A percentile compares a stretch with the other conserved stretches of the same genome.
Evolutionary conservation across 2,113 vertebrate species (phyloP).

Genomic region (Cavia aperea): DNA sequence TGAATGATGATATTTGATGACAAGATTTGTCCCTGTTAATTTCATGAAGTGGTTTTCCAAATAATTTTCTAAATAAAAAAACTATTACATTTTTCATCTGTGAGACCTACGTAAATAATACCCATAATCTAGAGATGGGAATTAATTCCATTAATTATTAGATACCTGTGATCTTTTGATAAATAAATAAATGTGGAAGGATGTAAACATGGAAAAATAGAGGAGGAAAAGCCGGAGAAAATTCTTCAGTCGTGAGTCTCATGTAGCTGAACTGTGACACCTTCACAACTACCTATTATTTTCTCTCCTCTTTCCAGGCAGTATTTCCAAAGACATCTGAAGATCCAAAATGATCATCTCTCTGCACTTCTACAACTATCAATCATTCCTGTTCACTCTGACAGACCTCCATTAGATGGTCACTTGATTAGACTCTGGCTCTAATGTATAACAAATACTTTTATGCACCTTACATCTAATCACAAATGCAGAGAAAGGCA

Average conservation of each 20-base stretch:
- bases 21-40: not conserved
- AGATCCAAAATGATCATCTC: not conserved
- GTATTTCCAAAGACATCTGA: not conserved
- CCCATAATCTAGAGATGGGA: not conserved
- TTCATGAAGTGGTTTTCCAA: not conserved
- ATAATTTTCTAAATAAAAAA: conserved; percentile 32
- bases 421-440: not conserved
- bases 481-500: not conserved
- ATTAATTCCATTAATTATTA: conserved; percentile 42
- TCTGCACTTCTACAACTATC: not conserved
- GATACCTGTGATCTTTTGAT: not conserved
- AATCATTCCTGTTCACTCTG: not conserved
- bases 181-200: conserved; percentile 5
- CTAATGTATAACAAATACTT: conserved; percentile 11
- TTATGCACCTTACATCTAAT: not conserved
- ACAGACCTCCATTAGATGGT: not conserved
- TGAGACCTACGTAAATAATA: conserved; percentile 4
- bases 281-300: not conserved
- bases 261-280: not conserved
- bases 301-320: not conserved
- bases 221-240: not conserved
- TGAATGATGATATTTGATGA: conserved; percentile 13
- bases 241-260: not conserved
- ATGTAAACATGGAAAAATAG: not conserved
- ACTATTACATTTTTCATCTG: not conserved